Conservation (phyloP, 2,113 vertebrate genomes). For the Lampris incognitus region DNA sequence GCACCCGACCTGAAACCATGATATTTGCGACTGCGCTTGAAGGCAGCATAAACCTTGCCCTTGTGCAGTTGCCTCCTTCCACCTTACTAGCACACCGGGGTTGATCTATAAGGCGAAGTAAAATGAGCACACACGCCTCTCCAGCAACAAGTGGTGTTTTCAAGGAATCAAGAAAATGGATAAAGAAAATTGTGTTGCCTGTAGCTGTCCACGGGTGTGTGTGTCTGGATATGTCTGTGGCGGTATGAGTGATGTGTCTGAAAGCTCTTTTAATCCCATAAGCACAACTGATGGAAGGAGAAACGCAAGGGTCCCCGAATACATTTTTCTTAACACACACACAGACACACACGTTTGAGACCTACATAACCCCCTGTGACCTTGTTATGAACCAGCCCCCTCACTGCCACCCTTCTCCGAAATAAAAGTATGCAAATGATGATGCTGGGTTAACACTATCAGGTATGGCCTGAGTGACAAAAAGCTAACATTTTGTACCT, state of each 20-base stretch:
- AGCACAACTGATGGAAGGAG: conserved; percentile 29
- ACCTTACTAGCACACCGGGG: conserved; percentile 60
- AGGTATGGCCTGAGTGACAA: neutral
- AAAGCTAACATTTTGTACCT: neutral
- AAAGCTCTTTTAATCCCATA: conserved; percentile 1
- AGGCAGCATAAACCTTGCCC: conserved; percentile 37
- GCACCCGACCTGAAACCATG: too few species aligned
- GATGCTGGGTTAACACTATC: neutral
- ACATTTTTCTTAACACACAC: neutral
- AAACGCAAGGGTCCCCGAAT: conserved; percentile 6
- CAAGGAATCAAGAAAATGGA: neutral
- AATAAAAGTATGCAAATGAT: neutral
- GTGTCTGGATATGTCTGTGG: conserved; percentile 11
- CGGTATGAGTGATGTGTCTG: neutral
- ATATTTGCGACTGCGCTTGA: too few species aligned
- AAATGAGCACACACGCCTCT: conserved; percentile 4
- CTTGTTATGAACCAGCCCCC: conserved; percentile 58
- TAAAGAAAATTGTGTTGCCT: conserved; percentile 19
- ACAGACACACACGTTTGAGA: conserved; percentile 13
- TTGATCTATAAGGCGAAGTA: conserved; percentile 22
- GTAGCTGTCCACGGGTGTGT: neutral
- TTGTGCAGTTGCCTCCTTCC: conserved; percentile 58
- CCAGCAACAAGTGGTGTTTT: conserved; percentile 11
- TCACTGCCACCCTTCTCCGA: conserved; percentile 68
- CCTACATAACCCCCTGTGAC: conserved; percentile 31